Evolutionary conservation across 2,113 vertebrate genomes (phyloP), one percentile per base, ranked within the genome.

Genomic region (Coreoperca whiteheadi): DNA sequence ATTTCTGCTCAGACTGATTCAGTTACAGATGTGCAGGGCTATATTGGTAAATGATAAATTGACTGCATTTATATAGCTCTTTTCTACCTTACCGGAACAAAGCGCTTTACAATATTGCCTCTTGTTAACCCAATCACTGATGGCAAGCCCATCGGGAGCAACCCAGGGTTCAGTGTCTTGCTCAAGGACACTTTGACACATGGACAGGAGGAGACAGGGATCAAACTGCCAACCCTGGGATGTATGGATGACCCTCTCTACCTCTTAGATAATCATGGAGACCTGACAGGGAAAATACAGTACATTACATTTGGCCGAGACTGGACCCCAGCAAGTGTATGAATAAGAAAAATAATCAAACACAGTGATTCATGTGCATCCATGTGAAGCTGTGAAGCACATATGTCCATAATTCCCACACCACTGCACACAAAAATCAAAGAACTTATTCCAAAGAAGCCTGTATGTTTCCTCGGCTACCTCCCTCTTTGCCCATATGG

Each of bases 401-500:
- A 91, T 90, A 90, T 91, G 90, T 91, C 87, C 89, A 76, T 79
- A 82, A 89, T 84, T 88, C 88, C 81, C 85, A 91, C 84, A 78
- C 82, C 84, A 77, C 81, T 84, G 83, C 88, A 89, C 84, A 86
- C 69, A 21, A 53, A 93, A 93, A 93, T 91, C 89, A 89, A 93
- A 92, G 83, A 86, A 87, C n/a, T 69, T 80, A 73, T 80, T 90
- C 78, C 54, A 61, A 83, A 82, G 87, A 89, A 81, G 83, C 50
- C 81, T 65, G 81, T 77, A 51, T 73, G 75, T 87, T 88, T 89
- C 76, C 84, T 75, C 73, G 2, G 53, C 63, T 83, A 51, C 63
- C 81, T 83, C 87, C 76, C 11, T 79, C 77, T 91, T 79, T 65
- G 87, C 85, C 92, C 93, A 93, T 93, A 93, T 94, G 93, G 93